phyloP scores from a whole-genome alignment of 1,140 invertebrate species.

The Oryctes rhinoceros region DNA sequence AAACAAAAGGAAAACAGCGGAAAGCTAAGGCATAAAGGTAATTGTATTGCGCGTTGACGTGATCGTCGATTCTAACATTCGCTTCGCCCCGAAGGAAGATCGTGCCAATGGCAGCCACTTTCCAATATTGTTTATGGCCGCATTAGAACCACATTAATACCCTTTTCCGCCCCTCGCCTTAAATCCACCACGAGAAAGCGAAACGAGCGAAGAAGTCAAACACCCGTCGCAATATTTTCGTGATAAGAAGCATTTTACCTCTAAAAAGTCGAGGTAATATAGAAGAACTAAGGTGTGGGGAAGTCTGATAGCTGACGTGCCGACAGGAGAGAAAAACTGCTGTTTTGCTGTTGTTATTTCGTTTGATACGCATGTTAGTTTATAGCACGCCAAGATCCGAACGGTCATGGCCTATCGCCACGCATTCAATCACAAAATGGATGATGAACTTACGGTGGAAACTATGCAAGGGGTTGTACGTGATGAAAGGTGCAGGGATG shows the following conservation, averaged over 20 bases:
- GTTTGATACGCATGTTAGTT: background rate
- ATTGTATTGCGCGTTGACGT: too few relatives aligned
- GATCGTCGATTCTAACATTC: too few relatives aligned
- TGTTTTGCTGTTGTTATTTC: background rate
- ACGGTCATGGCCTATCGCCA: constrained; percentile 11
- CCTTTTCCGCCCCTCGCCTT: background rate
- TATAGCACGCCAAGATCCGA: background rate
- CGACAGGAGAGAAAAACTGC: background rate
- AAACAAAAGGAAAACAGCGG: too few relatives aligned
- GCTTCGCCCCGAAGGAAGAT: too few relatives aligned
- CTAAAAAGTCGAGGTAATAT: background rate
- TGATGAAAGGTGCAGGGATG: background rate
- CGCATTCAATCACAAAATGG: constrained; percentile 18
- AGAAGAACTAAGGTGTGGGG: background rate
- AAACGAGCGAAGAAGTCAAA: too few relatives aligned
- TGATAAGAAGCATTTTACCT: background rate
- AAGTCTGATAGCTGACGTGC: background rate
- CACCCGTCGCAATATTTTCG: background rate
- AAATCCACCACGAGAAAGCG: background rate
- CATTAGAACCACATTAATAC: constrained; percentile 14
- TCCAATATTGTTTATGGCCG: constrained; percentile 2
- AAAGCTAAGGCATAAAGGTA: too few relatives aligned
- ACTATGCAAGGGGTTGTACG: background rate
- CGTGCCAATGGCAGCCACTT: background rate
- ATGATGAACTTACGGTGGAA: background rate